Percentiles rank a stretch among this genome's conserved stretches.
phyloP scores from a whole-genome alignment of 2,113 vertebrate genomes.

The Tretioscincus oriximinensis region DNA sequence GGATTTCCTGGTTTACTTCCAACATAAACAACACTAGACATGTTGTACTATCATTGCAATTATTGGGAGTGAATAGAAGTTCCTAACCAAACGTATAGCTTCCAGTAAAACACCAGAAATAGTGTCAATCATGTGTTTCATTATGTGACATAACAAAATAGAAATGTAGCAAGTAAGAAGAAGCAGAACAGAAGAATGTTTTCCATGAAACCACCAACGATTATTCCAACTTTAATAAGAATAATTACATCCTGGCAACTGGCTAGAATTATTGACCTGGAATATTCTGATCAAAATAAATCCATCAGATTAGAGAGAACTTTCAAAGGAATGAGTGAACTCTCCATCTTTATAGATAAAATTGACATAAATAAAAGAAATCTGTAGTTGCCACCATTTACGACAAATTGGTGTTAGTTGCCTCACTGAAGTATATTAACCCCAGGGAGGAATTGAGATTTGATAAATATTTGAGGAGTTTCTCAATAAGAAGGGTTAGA shows the following conservation, averaged over 20 bases:
- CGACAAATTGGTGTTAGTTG: too few species aligned
- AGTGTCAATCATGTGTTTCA: not conserved
- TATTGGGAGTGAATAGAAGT: not conserved
- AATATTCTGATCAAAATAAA: too few species aligned
- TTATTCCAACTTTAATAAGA: not conserved
- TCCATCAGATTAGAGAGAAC: too few species aligned
- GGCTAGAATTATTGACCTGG: too few species aligned
- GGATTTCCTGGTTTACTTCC: conserved; percentile 11
- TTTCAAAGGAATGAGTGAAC: too few species aligned
- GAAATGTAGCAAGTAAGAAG: not conserved
- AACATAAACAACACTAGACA: conserved; percentile 17
- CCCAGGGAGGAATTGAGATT: too few species aligned
- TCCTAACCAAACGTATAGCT: not conserved
- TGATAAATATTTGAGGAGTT: too few species aligned
- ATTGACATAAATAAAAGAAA: too few species aligned
- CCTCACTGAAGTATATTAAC: too few species aligned
- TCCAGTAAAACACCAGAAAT: not conserved
- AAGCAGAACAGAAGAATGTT: not conserved
- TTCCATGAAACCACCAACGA: not conserved
- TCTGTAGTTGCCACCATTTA: too few species aligned
- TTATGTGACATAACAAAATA: conserved; percentile 1
- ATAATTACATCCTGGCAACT: not conserved
- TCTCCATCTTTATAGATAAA: too few species aligned
- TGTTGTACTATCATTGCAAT: conserved; percentile 19
- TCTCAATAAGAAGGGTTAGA: too few species aligned